Evolutionary conservation across 1,140 invertebrate genomes (phyloP).

Genomic region (Vollenhovia emeryi): DNA sequence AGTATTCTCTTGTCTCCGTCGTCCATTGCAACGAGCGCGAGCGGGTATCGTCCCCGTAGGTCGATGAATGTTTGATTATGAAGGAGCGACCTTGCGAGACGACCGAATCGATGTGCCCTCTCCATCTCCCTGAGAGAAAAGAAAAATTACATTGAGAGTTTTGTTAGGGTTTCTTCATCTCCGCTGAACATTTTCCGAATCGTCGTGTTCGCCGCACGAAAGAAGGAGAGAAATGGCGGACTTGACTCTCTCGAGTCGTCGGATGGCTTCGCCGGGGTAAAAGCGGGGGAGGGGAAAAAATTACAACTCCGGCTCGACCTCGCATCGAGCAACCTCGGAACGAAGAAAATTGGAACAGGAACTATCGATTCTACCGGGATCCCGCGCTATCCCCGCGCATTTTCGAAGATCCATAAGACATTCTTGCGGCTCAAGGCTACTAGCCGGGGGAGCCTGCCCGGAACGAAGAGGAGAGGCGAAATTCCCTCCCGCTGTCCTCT

Average conservation of each 20-base stretch:
- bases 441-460: background rate
- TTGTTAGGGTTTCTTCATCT: background rate
- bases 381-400: background rate
- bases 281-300: background rate
- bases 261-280: background rate
- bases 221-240: background rate
- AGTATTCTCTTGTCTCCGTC: background rate
- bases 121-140: background rate
- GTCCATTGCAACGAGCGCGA: conserved; percentile 27
- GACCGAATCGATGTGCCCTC: background rate
- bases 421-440: conserved; percentile 36
- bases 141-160: background rate
- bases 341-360: conserved; percentile 50
- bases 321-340: conserved; percentile 15
- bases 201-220: background rate
- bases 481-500: background rate
- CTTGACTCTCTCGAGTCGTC: background rate
- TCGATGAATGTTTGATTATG: conserved; percentile 31
- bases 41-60: background rate
- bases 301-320: background rate
- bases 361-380: conserved; percentile 39
- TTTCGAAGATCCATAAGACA: conserved; percentile 34
- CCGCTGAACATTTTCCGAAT: background rate
- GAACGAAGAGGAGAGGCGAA: conserved; percentile 32
- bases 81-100: background rate